phyloP scores from a whole-genome alignment of 2,113 vertebrate species.

The Sterrhoptilus dennistouni region DNA sequence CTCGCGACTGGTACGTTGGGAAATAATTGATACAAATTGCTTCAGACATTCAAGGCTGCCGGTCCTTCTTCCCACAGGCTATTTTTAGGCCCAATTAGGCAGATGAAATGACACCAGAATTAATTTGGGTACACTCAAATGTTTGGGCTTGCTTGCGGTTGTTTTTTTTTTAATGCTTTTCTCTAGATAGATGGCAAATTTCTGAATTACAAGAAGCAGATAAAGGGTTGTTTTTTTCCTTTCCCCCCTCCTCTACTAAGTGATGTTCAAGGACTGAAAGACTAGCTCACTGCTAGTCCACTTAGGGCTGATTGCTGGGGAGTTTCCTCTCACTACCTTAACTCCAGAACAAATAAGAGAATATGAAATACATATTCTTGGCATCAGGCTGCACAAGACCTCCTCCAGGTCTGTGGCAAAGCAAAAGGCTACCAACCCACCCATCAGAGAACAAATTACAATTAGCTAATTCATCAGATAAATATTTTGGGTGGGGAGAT shows the following conservation, averaged over 20 bases:
- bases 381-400: not conserved
- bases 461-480: slow-evolving; percentile 12
- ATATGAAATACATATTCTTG: slow-evolving; percentile 40
- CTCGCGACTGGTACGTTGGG: not conserved
- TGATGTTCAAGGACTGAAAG: not conserved
- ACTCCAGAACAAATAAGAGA: slow-evolving; percentile 38
- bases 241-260: no score
- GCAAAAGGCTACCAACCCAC: not conserved
- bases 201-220: not conserved
- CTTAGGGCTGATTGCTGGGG: not conserved
- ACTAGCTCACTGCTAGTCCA: not conserved
- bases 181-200: not conserved
- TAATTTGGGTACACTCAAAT: not conserved
- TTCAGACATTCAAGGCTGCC: not conserved
- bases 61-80: not conserved
- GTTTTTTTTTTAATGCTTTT: not conserved
- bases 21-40: slow-evolving; percentile 44
- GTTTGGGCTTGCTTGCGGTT: not conserved
- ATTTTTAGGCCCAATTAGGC: slow-evolving; percentile 6
- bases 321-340: slow-evolving; percentile 40
- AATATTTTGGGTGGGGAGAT: not conserved
- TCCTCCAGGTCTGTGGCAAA: not conserved
- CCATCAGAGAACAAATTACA: not conserved
- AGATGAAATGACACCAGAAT: not conserved
- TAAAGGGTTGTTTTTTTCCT: not conserved